Evolutionary conservation across 2,888 invertebrate species (phyloP).

Genomic region (Synergus umbraculus): DNA sequence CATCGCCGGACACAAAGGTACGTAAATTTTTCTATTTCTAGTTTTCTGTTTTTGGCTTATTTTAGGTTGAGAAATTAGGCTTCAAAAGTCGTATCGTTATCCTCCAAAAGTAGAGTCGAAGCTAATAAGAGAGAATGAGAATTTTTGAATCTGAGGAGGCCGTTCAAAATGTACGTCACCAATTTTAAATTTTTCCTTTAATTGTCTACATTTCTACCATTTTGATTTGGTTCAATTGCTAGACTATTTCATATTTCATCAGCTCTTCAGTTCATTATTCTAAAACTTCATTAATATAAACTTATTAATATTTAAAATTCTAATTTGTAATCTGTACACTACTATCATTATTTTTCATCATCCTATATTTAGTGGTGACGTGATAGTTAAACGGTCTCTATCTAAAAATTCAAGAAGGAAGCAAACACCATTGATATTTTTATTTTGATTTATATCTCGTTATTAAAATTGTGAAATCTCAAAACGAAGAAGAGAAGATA

Average conservation of each 20-base stretch:
- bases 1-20: conserved; percentile 75
- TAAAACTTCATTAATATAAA: neutral
- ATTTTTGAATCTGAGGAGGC: conserved; percentile 2
- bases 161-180: conserved; percentile 38
- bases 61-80: conserved; percentile 20
- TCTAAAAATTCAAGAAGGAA: conserved; percentile 34
- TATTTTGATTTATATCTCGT: conserved; percentile 23
- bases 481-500: neutral
- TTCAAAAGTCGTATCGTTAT: conserved; percentile 1
- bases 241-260: neutral
- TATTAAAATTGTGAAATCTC: neutral
- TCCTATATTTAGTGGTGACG: conserved; percentile 10
- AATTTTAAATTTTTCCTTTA: neutral
- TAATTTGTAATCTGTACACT: neutral
- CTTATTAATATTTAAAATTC: neutral
- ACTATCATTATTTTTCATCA: neutral
- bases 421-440: conserved; percentile 32
- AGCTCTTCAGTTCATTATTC: neutral
- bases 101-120: conserved; percentile 14
- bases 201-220: no score
- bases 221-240: no score
- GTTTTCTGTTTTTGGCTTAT: conserved; percentile 15
- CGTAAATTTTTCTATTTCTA: conserved; percentile 42
- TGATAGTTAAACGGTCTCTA: conserved; percentile 33
- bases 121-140: conserved; percentile 38